Evolutionary conservation across 1,140 invertebrate genomes (phyloP).

Genomic region (Zaprionus vittiger): DNA sequence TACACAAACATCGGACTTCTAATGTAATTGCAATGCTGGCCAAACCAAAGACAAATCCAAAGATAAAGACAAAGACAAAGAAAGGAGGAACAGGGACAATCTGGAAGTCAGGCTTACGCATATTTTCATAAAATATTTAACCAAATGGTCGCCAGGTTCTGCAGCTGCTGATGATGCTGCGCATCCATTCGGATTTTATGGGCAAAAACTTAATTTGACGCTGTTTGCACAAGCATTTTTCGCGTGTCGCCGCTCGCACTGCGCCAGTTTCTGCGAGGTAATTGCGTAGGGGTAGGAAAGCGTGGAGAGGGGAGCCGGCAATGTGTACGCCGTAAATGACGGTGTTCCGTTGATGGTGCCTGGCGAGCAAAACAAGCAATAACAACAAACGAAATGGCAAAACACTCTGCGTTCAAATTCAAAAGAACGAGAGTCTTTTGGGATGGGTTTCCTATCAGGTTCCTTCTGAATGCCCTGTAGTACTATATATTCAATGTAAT

Average conservation of each 20-base stretch:
- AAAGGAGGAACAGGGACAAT: constrained; percentile 9
- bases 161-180: constrained; percentile 8
- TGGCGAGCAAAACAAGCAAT: constrained; percentile 35
- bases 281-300: constrained; percentile 47
- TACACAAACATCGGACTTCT: constrained; percentile 21
- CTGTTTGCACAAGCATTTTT: constrained; percentile 66
- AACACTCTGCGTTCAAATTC: constrained; percentile 13
- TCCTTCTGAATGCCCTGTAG: not conserved
- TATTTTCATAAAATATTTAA: constrained; percentile 82
- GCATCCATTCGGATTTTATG: constrained; percentile 70
- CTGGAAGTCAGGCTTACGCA: constrained; percentile 48
- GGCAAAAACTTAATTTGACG: constrained; percentile 75
- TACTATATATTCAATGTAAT: not conserved
- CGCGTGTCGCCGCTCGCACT: constrained; percentile 31
- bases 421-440: constrained; percentile 6
- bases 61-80: not conserved
- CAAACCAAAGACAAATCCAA: constrained; percentile 45
- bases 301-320: constrained; percentile 1
- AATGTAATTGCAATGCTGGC: constrained; percentile 74
- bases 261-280: constrained; percentile 59
- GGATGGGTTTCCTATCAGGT: not conserved
- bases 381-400: constrained; percentile 21
- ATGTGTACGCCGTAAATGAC: constrained; percentile 31
- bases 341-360: constrained; percentile 35
- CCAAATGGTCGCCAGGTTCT: constrained; percentile 64